Evolutionary conservation across 2,888 invertebrate genomes (phyloP).

Genomic region (Penaeus monodon): DNA sequence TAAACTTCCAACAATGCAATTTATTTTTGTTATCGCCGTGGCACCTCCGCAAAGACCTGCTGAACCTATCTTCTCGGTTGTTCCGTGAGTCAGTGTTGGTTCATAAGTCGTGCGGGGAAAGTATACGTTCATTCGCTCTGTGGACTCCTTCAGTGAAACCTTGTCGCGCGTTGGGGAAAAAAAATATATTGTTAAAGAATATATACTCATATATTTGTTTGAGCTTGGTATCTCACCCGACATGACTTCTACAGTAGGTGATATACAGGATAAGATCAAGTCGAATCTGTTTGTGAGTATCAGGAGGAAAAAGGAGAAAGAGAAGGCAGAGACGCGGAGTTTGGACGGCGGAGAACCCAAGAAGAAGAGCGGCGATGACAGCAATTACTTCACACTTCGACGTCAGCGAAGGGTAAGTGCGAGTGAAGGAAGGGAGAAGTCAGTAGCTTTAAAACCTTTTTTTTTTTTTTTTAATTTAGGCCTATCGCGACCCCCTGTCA

Average conservation of each 20-base stretch:
- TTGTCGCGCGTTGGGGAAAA: background rate
- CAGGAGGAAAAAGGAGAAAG: conserved; percentile 16
- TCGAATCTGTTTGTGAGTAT: conserved; percentile 47
- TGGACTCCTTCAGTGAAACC: conserved; percentile 35
- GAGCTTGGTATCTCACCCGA: background rate
- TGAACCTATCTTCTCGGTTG: too few relatives aligned
- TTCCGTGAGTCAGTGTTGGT: conserved; percentile 22
- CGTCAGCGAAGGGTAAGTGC: conserved; percentile 50
- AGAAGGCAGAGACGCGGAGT: conserved; percentile 36
- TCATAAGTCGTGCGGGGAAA: background rate
- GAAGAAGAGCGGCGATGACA: conserved; percentile 29
- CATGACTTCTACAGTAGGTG: conserved; percentile 32
- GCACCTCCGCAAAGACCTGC: too few relatives aligned
- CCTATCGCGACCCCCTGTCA: too few relatives aligned
- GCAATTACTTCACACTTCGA: conserved; percentile 46
- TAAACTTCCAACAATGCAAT: too few relatives aligned
- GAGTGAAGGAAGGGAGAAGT: background rate
- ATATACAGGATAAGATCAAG: conserved; percentile 39
- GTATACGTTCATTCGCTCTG: background rate
- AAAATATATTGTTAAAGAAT: background rate
- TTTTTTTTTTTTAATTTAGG: background rate
- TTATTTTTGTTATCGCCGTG: too few relatives aligned
- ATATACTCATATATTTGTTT: background rate
- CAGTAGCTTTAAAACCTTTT: too few relatives aligned
- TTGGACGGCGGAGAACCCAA: conserved; percentile 27